Evolutionary conservation across 2,113 vertebrate genomes (phyloP).

Genomic region (Desmodus rotundus): DNA sequence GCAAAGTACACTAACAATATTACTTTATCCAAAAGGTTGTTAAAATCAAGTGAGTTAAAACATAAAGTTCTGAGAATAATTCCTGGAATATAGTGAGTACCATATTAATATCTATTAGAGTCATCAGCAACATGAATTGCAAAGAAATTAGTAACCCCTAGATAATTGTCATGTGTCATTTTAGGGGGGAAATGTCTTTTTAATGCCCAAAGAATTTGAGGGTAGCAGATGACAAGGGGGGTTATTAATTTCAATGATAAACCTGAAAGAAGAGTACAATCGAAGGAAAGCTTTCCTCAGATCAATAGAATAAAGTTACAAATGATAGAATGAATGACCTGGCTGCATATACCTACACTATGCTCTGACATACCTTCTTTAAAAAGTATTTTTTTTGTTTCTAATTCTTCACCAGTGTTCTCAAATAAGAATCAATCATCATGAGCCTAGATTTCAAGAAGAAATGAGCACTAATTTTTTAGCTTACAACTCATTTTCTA

Average conservation of each 20-base stretch:
- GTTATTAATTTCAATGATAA: background rate
- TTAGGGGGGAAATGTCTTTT: background rate
- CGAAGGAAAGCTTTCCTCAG: background rate
- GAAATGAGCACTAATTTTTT: background rate
- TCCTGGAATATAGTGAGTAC: background rate
- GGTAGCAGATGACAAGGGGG: background rate
- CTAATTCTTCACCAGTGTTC: constrained; percentile 41
- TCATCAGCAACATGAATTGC: background rate
- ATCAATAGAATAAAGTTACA: background rate
- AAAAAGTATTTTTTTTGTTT: background rate
- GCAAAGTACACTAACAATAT: background rate
- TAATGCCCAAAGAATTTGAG: background rate
- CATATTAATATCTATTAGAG: background rate
- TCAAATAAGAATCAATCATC: background rate
- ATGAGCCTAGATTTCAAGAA: background rate
- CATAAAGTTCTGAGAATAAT: background rate
- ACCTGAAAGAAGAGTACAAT: background rate
- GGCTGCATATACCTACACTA: background rate
- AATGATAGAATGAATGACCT: background rate
- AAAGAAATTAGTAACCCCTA: background rate
- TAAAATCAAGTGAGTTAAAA: background rate
- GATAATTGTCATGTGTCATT: background rate
- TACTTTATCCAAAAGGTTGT: background rate
- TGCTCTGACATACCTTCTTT: background rate
- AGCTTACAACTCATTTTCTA: constrained; percentile 14